A percentile compares a stretch with the other conserved stretches of the same genome.
Evolutionary conservation across 2,113 vertebrate species (phyloP).

Genomic region (Orcinus orca): DNA sequence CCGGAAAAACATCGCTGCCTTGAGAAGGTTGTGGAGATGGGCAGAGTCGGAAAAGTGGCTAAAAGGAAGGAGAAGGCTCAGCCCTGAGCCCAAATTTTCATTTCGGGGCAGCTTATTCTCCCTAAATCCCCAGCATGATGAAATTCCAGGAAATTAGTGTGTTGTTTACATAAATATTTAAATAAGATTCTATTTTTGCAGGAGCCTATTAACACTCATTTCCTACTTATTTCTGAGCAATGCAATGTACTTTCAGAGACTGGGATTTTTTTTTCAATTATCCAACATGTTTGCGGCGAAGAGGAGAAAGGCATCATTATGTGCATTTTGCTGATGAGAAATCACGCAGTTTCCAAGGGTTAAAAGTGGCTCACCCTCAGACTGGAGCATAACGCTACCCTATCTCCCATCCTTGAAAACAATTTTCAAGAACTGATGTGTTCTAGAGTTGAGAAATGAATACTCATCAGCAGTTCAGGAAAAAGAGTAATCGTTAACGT

Average conservation of each 20-base stretch:
- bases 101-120: not conserved
- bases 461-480: not conserved
- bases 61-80: not conserved
- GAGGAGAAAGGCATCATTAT: not conserved
- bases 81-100: fast-evolving
- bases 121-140: not conserved
- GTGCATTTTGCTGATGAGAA: not conserved
- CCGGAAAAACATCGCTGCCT: fast-evolving
- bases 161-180: not conserved
- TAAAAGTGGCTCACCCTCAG: not conserved
- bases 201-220: not conserved
- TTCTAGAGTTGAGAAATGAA: not conserved
- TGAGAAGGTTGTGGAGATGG: fast-evolving
- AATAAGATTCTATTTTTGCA: not conserved
- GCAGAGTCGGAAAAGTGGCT: fast-evolving
- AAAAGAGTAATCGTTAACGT: not conserved
- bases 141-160: not conserved
- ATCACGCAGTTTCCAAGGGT: fast-evolving
- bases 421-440: not conserved
- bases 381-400: too few species aligned
- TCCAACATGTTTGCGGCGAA: not conserved
- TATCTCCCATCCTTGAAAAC: not conserved
- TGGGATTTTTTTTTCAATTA: not conserved
- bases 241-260: not conserved
- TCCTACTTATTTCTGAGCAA: not conserved